Evolutionary conservation across 2,888 invertebrate genomes (phyloP), one percentile per base, ranked within the genome.

Genomic region (Deilephila elpenor): DNA sequence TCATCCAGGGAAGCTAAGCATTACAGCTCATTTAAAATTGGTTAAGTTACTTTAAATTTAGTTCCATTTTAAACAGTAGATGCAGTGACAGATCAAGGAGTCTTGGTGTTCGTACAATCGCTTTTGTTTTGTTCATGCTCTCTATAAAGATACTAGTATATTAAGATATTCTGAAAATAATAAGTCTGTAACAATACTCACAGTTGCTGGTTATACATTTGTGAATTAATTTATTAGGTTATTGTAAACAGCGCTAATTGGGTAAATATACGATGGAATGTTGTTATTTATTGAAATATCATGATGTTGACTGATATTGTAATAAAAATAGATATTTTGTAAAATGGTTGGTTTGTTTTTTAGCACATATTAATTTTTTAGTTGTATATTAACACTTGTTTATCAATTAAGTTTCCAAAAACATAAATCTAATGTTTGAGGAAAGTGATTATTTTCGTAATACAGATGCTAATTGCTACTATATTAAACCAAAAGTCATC

Each of bases 1-100:
- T 95, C 84, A 88, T 94, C 78, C 90, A 90, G 73, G 86, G 82
- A 74, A 90, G 88, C 79, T 91, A 91, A 88, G 76, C 70, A 79
- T 73, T 70, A 17, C 20, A 74, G 71, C 73, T 62, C 72, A 8
- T 37, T 74, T 56, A 74, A 70, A 74, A 70, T 77, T 74, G 71
- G 71, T 29, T 76, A 67, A 74, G 62, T 59, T 44, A 44, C 44
- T 73, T 75, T 71, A 51, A 25, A 25, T 67, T 51, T 51, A 67
- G 44, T 67, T 67, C 25, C 59, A 60, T 37, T 60, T 71, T 53
- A 59, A 60, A 14, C 14, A 3, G 64, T 56, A 67, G 44, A 51
- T 44, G 19, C 19, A 71, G 56, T 73, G 25, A 44, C 56, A 61
- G 11, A 51, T 14, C 60, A 14, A 72, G n/a, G 17, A 56, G 5